Evolutionary conservation across 1,140 invertebrate genomes (phyloP).

Genomic region (Aphaenogaster rudis): DNA sequence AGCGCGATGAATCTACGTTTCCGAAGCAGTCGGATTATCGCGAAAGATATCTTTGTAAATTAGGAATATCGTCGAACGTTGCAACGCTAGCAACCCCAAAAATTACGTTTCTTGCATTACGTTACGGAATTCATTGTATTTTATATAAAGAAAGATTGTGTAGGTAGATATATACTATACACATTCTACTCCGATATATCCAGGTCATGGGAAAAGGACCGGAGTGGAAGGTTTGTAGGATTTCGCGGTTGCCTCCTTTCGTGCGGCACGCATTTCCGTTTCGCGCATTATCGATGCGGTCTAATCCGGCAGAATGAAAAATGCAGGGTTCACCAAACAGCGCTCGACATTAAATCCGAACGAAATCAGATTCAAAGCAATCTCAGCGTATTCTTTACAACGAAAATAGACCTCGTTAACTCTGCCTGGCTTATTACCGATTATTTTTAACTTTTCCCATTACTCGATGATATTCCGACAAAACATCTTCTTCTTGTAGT

Average conservation of each 20-base stretch:
- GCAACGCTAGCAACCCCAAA: background rate
- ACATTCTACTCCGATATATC: slow-evolving; percentile 31
- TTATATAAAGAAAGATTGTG: background rate
- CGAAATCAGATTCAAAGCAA: background rate
- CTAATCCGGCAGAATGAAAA: slow-evolving; percentile 35
- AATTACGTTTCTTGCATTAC: background rate
- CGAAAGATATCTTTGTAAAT: background rate
- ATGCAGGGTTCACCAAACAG: slow-evolving; percentile 13
- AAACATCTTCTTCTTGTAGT: background rate
- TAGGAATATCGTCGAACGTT: background rate
- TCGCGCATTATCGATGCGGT: slow-evolving; percentile 49
- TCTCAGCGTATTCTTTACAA: background rate
- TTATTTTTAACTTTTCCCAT: background rate
- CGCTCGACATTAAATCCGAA: slow-evolving; percentile 27
- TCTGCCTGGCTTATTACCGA: background rate
- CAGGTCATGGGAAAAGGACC: slow-evolving; percentile 72
- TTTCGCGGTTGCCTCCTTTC: slow-evolving; percentile 64
- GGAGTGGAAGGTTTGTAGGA: slow-evolving; percentile 49
- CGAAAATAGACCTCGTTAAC: background rate
- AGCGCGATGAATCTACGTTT: background rate
- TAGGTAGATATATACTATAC: background rate
- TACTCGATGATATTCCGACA: background rate
- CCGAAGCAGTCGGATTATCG: background rate
- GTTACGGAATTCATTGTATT: background rate
- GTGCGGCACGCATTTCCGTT: slow-evolving; percentile 75